Evolutionary conservation across 1,140 invertebrate species (phyloP).

Genomic region (Paracyclopina nana): DNA sequence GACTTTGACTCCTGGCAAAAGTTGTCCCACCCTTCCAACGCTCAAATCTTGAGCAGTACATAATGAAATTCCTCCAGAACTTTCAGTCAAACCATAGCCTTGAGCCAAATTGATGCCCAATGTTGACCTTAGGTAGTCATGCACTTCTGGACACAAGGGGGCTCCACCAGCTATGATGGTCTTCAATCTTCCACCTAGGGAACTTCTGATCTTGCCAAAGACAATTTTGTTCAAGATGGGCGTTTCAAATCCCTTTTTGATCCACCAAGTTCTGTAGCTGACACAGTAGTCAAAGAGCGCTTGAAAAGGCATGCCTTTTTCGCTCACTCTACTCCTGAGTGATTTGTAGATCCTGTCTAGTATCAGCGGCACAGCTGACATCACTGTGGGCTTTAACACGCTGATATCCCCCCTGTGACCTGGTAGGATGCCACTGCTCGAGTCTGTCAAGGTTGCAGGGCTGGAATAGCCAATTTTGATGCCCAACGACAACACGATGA

Average conservation of each 20-base stretch:
- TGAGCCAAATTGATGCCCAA: constrained; percentile 73
- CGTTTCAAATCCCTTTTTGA: constrained; percentile 15
- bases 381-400: constrained; percentile 23
- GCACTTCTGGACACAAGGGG: constrained; percentile 83
- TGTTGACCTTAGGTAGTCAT: constrained; percentile 79
- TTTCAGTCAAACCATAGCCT: constrained; percentile 95
- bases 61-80: constrained; percentile 71
- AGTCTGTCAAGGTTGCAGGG: constrained; percentile 23
- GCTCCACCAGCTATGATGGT: constrained; percentile 80
- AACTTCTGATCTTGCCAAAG: constrained; percentile 50
- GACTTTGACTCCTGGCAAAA: constrained; percentile 22
- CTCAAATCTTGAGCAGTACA: constrained; percentile 44
- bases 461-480: constrained; percentile 23
- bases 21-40: constrained; percentile 20
- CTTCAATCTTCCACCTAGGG: constrained; percentile 67
- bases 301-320: constrained; percentile 17
- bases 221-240: constrained; percentile 35
- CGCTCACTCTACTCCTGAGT: constrained; percentile 18
- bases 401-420: constrained; percentile 23
- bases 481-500: constrained; percentile 21
- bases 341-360: constrained; percentile 21
- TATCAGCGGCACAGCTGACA: constrained; percentile 23
- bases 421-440: constrained; percentile 22
- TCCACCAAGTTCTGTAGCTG: constrained; percentile 19
- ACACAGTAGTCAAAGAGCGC: constrained; percentile 15